phyloP scores from a whole-genome alignment of 37 sponge, comb jelly and placozoan genomes.

The Beroe forskalii region DNA sequence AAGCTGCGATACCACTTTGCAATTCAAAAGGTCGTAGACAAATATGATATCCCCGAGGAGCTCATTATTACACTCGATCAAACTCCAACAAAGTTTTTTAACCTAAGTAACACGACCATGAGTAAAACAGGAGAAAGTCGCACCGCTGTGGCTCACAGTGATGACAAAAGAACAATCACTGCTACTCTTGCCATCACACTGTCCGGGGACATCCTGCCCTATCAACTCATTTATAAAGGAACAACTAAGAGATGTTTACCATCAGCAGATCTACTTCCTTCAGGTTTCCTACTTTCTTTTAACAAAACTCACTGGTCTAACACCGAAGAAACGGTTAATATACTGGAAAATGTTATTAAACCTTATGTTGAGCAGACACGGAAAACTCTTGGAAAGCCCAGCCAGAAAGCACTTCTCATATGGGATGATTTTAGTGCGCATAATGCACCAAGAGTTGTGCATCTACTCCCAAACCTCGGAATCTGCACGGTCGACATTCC shows the following conservation, averaged over 20 bases:
- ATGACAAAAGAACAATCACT: not conserved
- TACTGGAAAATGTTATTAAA: no score
- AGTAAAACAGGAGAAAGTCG: not conserved
- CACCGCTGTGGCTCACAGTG: not conserved
- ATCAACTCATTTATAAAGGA: not conserved
- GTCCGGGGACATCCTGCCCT: not conserved
- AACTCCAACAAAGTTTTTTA: not conserved
- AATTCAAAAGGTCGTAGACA: not conserved
- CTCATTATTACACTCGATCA: not conserved
- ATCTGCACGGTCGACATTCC: no score
- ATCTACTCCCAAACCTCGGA: no score
- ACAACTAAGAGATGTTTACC: not conserved
- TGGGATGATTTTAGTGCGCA: no score
- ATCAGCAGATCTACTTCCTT: not conserved
- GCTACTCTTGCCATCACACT: not conserved
- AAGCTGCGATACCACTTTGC: not conserved
- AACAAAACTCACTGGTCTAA: no score
- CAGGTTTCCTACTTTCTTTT: not conserved
- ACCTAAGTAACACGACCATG: not conserved
- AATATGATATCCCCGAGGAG: not conserved
- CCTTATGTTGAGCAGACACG: no score
- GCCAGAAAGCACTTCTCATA: no score
- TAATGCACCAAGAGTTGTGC: no score
- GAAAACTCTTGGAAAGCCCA: no score
- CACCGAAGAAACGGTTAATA: not conserved